These are phyloP conservation scores for Peromyscus melanophrys DNA, from an alignment of 2,797 vertebrate genomes.

Conservation along the genomic window DNA sequence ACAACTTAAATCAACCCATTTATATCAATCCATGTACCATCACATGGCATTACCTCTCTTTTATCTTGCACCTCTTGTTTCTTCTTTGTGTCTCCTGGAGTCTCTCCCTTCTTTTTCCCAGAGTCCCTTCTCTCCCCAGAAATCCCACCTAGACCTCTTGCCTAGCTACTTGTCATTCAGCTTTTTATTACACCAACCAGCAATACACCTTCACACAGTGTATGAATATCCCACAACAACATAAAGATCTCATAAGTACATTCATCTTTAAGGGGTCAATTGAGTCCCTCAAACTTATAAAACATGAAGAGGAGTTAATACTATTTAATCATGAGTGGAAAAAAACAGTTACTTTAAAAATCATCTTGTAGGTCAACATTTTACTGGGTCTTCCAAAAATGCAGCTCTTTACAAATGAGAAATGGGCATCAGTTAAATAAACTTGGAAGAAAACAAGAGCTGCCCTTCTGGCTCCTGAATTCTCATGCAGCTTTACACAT, in stretches of 20 bases:
- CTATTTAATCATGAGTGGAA: conserved; percentile 51
- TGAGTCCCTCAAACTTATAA: conserved; percentile 44
- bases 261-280: conserved; percentile 18
- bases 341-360: conserved; percentile 51
- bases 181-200: no score
- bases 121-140: neutral
- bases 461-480: conserved; percentile 17
- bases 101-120: neutral
- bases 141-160: neutral
- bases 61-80: neutral
- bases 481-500: conserved; percentile 22
- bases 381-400: conserved; percentile 72
- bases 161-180: neutral
- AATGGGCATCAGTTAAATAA: conserved; percentile 63
- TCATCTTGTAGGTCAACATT: conserved; percentile 63
- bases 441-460: conserved; percentile 54
- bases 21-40: neutral
- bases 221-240: no score
- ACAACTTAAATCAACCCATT: neutral
- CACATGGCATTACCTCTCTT: neutral
- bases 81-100: neutral
- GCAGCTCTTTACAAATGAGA: conserved; percentile 68
- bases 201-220: no score
- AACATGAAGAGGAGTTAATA: conserved; percentile 27
- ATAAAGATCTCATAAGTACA: conserved; percentile 42